A percentile compares a stretch with the other conserved stretches of the same genome.
Conservation (phyloP, 2,797 vertebrate genomes). For the Sebastes steindachneri region DNA sequence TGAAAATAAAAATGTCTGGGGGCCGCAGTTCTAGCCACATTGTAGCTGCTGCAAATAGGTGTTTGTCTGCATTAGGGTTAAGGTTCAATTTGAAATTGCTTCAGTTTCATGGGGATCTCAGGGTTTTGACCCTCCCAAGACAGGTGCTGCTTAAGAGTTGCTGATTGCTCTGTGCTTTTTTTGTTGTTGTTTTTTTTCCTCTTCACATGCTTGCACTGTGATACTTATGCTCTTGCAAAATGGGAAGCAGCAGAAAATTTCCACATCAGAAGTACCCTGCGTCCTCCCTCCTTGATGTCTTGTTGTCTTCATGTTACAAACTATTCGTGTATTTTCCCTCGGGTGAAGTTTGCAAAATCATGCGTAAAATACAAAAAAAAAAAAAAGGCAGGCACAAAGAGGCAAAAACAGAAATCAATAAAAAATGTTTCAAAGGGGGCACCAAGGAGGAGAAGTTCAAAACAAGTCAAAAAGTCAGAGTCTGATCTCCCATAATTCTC, state of each 20-base stretch:
- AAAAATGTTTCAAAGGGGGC: slow-evolving; percentile 59
- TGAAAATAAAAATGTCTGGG: slow-evolving; percentile 24
- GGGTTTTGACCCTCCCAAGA: slow-evolving; percentile 18
- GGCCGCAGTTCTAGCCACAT: slow-evolving; percentile 9
- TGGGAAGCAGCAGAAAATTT: neutral
- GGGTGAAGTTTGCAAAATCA: slow-evolving; percentile 49
- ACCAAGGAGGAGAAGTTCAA: slow-evolving; percentile 38
- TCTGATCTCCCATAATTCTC: slow-evolving; percentile 60
- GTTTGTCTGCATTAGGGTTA: slow-evolving; percentile 41
- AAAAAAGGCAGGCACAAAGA: slow-evolving; percentile 35
- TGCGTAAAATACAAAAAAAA: slow-evolving; percentile 21
- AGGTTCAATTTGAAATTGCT: slow-evolving; percentile 46
- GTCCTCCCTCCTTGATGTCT: neutral
- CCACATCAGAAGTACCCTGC: neutral
- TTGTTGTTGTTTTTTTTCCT: neutral
- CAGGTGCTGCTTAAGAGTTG: slow-evolving; percentile 22
- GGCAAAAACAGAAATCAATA: slow-evolving; percentile 65
- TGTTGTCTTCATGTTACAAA: slow-evolving; percentile 29
- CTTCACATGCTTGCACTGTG: neutral
- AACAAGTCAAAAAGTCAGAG: slow-evolving; percentile 53
- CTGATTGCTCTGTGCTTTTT: neutral
- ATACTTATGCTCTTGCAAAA: slow-evolving; percentile 19
- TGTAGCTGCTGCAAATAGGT: slow-evolving; percentile 20
- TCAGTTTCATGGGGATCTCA: slow-evolving; percentile 27
- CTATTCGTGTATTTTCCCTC: slow-evolving; percentile 7